phyloP scores from a whole-genome alignment of 1,140 invertebrate species.

The Drosophila truncata region DNA sequence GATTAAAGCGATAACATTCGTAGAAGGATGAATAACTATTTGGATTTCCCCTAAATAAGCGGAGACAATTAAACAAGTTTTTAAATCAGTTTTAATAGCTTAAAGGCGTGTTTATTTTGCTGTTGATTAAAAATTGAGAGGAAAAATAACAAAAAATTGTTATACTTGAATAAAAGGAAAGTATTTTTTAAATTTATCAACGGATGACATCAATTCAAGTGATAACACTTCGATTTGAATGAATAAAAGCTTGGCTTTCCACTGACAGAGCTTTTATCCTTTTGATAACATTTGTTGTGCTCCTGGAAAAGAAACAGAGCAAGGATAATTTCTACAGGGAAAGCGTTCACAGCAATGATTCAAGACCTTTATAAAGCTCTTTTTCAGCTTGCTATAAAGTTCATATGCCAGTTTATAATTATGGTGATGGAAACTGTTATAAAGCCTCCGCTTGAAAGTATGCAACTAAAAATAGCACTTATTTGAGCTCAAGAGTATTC shows the following conservation, averaged over 20 bases:
- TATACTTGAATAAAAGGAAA: neutral
- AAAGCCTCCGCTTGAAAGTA: neutral
- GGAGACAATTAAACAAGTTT: no score
- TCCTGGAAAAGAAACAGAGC: neutral
- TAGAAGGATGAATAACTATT: no score
- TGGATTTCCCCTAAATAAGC: no score
- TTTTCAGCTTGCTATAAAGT: neutral
- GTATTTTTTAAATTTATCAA: neutral
- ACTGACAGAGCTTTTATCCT: neutral
- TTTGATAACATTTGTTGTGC: neutral
- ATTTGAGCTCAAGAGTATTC: slow-evolving; percentile 2
- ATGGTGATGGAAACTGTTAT: neutral
- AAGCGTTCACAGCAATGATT: neutral
- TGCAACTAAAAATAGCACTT: slow-evolving; percentile 14
- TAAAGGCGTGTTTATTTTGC: no score
- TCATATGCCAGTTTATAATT: slow-evolving; percentile 10
- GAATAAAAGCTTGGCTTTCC: no score
- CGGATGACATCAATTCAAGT: neutral
- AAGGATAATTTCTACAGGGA: neutral
- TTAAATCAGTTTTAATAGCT: no score
- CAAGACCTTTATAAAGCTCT: neutral
- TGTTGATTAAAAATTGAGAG: neutral
- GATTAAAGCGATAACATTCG: neutral
- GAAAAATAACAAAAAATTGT: neutral
- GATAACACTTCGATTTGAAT: neutral